These are phyloP conservation scores for Tadarida brasiliensis DNA, from an alignment of 2,797 vertebrate genomes.

Conservation along the genomic window DNA sequence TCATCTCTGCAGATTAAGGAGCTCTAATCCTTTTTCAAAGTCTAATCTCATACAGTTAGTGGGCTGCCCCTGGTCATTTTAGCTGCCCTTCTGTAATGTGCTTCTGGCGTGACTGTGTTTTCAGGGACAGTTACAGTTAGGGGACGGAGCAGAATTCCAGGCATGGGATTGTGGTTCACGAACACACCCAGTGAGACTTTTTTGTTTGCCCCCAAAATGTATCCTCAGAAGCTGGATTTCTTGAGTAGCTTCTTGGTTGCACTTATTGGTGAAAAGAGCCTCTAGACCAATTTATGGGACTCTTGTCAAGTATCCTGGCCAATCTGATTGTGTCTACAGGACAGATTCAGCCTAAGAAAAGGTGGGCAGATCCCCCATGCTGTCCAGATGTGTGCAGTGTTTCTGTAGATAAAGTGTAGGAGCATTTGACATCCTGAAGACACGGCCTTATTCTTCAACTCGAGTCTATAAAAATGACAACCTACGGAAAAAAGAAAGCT, in stretches of 20 bases:
- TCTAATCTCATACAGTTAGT: constrained; percentile 60
- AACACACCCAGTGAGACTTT: neutral
- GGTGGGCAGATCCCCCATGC: neutral
- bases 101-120: neutral
- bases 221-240: neutral
- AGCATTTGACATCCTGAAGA: neutral
- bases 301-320: neutral
- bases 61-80: constrained; percentile 33
- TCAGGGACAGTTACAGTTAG: neutral
- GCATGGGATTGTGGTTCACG: neutral
- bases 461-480: neutral
- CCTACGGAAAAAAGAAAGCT: neutral
- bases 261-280: neutral
- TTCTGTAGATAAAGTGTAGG: neutral
- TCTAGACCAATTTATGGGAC: neutral
- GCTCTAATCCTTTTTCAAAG: constrained; percentile 69
- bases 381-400: neutral
- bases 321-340: neutral
- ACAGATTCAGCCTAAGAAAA: neutral
- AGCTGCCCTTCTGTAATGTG: neutral
- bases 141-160: neutral
- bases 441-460: neutral
- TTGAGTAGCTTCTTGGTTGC: neutral
- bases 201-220: neutral
- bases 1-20: constrained; percentile 74